These are phyloP conservation scores for Strix aluco DNA, from an alignment of 2,113 vertebrate genomes.

Conservation along the genomic window DNA sequence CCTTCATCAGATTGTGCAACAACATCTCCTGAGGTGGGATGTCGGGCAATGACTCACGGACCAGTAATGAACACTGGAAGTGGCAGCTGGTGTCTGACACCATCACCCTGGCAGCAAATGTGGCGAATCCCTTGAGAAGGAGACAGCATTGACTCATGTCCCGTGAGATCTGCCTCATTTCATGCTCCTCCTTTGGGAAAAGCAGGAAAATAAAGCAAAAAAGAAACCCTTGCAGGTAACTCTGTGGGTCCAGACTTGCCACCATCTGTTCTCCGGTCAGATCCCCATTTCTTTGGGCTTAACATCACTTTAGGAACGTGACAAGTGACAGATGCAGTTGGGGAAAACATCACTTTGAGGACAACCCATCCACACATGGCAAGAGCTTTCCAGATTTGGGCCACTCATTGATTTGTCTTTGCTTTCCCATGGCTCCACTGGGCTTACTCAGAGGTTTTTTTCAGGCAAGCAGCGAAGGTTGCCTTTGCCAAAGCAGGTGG, in stretches of 20 bases:
- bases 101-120: background rate
- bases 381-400: background rate
- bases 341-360: background rate
- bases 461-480: background rate
- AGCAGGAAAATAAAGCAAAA: background rate
- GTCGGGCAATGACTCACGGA: background rate
- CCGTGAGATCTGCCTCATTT: background rate
- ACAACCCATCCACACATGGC: background rate
- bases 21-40: background rate
- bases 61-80: background rate
- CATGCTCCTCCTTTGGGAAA: background rate
- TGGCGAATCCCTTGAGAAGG: background rate
- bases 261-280: rapidly evolving
- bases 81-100: conserved; percentile 40
- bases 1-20: background rate
- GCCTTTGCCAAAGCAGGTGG: background rate
- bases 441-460: background rate
- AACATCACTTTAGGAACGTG: background rate
- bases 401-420: background rate
- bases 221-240: background rate
- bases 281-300: background rate
- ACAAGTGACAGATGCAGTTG: background rate
- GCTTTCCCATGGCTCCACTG: background rate
- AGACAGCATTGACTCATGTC: background rate
- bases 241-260: background rate